Conservation (phyloP, 2,113 vertebrate species). For the Oreochromis aureus region DNA sequence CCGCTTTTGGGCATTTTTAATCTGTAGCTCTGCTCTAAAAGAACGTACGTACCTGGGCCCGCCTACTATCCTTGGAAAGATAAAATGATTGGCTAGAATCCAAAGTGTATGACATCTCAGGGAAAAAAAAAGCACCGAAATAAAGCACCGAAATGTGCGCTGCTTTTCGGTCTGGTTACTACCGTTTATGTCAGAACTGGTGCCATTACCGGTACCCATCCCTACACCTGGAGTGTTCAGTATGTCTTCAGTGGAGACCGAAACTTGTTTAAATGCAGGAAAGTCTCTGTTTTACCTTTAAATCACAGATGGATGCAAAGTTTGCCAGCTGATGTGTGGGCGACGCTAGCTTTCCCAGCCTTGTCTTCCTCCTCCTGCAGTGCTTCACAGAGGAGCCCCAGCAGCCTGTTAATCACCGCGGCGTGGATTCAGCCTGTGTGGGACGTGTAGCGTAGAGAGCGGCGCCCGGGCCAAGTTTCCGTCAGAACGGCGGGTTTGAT, state of each 20-base stretch:
- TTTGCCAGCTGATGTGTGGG: rapidly evolving
- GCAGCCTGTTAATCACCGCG: background rate
- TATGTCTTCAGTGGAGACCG: background rate
- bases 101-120: too few species aligned
- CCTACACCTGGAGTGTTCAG: rapidly evolving
- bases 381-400: background rate
- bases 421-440: background rate
- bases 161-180: too few species aligned
- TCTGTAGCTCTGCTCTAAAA: too few species aligned
- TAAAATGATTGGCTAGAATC: too few species aligned
- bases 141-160: too few species aligned
- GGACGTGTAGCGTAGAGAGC: background rate
- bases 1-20: too few species aligned
- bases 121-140: too few species aligned
- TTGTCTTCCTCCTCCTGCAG: background rate
- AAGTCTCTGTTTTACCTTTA: background rate
- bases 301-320: background rate
- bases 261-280: background rate
- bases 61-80: too few species aligned
- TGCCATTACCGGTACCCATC: too few species aligned
- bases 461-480: background rate
- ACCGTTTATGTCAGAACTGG: too few species aligned
- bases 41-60: too few species aligned
- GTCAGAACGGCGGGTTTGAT: background rate
- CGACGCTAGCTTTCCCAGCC: background rate